A percentile compares a stretch with the other conserved stretches of the same genome.
phyloP scores from a whole-genome alignment of 2,888 invertebrate species.

The Drosophila nr. medialis region DNA sequence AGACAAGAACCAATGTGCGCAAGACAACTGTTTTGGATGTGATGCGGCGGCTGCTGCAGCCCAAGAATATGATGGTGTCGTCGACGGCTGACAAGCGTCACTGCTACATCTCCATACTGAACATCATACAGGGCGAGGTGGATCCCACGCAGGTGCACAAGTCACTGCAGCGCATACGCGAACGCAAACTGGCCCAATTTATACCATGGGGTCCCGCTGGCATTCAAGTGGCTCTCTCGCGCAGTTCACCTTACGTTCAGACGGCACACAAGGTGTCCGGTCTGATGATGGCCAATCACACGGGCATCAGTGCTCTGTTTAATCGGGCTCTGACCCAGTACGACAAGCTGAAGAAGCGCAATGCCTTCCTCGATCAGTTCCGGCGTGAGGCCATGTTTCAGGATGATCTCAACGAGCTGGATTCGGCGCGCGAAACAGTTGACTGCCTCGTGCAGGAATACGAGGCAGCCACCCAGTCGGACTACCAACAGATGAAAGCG shows the following conservation, averaged over 20 bases:
- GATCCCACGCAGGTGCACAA: slow-evolving; percentile 99
- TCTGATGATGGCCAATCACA: slow-evolving; percentile 98
- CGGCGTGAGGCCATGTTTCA: slow-evolving; percentile 97
- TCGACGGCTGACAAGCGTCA: slow-evolving; percentile 95
- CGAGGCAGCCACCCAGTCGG: slow-evolving; percentile 95
- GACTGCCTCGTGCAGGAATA: slow-evolving; percentile 98
- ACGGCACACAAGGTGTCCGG: slow-evolving; percentile 98
- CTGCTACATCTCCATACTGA: slow-evolving; percentile 98
- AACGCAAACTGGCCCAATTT: slow-evolving; percentile 96
- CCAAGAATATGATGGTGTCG: slow-evolving; percentile 99
- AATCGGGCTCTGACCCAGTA: slow-evolving; percentile 96
- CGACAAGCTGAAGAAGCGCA: slow-evolving; percentile 96
- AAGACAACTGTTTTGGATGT: slow-evolving; percentile 99
- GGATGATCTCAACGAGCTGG: slow-evolving; percentile 95
- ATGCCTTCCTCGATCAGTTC: slow-evolving; percentile 98
- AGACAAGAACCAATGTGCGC: slow-evolving; percentile 88
- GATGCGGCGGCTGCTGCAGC: slow-evolving; percentile 97
- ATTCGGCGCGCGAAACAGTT: slow-evolving; percentile 94
- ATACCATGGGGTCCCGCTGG: slow-evolving; percentile 99
- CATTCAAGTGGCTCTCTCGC: slow-evolving; percentile 97
- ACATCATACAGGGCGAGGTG: slow-evolving; percentile 99
- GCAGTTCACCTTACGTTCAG: slow-evolving; percentile 97
- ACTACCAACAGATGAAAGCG: slow-evolving; percentile 91
- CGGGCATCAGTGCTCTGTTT: slow-evolving; percentile 97
- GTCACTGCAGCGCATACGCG: slow-evolving; percentile 96